Conservation (phyloP, 2,113 vertebrate genomes). For the Calyptomena viridis region DNA sequence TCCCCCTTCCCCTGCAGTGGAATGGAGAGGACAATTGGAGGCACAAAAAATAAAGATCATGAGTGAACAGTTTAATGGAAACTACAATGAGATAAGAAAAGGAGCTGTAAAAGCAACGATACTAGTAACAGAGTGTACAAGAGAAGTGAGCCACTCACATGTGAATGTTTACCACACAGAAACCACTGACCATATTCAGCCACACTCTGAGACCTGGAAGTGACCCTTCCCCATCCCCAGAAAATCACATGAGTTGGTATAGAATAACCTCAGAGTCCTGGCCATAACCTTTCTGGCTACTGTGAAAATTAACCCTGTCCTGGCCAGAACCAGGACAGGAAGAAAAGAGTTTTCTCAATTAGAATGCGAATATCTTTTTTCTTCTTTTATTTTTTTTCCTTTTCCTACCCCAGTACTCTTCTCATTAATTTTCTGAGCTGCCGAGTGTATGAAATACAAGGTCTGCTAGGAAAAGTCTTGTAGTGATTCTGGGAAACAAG, state of each 20-base stretch:
- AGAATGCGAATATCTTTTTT: background rate
- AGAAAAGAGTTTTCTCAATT: background rate
- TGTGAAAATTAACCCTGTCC: background rate
- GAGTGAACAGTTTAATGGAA: background rate
- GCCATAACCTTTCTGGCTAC: background rate
- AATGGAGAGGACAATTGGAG: background rate
- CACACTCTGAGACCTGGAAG: fast-evolving
- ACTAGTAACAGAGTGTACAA: fast-evolving
- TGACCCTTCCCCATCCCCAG: too few species aligned
- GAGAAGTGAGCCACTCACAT: fast-evolving
- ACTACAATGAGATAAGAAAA: background rate
- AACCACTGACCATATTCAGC: fast-evolving
- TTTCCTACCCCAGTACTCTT: background rate
- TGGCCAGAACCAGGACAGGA: background rate
- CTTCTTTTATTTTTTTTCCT: too few species aligned
- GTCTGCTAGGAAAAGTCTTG: background rate
- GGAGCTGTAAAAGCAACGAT: background rate
- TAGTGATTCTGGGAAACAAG: background rate
- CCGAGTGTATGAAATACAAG: constrained; percentile 36
- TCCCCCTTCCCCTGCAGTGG: fast-evolving
- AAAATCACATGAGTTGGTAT: background rate
- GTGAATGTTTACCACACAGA: background rate
- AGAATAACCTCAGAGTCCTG: background rate
- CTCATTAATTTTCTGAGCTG: constrained; percentile 13
- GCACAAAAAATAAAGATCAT: background rate